Percentiles rank a stretch among this genome's conserved stretches.
phyloP scores from a whole-genome alignment of 2,797 vertebrate genomes.

The Anguilla pacifica region DNA sequence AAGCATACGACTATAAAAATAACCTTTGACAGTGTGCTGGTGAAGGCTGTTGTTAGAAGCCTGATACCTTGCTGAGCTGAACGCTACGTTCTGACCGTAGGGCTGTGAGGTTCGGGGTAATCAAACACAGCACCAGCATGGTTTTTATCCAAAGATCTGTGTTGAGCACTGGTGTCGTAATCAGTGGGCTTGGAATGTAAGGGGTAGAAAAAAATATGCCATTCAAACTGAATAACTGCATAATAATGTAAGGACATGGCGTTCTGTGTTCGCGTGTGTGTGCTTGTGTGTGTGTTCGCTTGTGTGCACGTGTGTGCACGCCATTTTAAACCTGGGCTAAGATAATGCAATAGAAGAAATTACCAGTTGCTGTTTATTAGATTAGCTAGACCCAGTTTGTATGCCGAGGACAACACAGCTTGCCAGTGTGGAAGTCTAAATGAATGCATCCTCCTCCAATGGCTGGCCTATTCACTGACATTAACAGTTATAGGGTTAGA shows the following conservation, averaged over 20 bases:
- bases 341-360: constrained; percentile 23
- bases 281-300: background rate
- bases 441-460: background rate
- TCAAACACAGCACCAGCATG: background rate
- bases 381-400: background rate
- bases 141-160: background rate
- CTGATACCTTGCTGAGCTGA: background rate
- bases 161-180: background rate
- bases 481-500: background rate
- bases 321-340: constrained; percentile 8
- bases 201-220: background rate
- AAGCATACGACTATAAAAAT: background rate
- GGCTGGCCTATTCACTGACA: background rate
- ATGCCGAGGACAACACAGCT: background rate
- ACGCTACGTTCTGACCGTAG: background rate
- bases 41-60: background rate
- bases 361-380: constrained; percentile 20
- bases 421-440: background rate
- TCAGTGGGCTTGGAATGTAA: background rate
- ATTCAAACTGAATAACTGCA: background rate
- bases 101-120: background rate
- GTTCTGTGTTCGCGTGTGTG: background rate
- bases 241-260: background rate
- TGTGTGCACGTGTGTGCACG: background rate
- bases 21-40: background rate